Conservation (phyloP, 2,888 invertebrate genomes). For the Gortyna flavago region DNA sequence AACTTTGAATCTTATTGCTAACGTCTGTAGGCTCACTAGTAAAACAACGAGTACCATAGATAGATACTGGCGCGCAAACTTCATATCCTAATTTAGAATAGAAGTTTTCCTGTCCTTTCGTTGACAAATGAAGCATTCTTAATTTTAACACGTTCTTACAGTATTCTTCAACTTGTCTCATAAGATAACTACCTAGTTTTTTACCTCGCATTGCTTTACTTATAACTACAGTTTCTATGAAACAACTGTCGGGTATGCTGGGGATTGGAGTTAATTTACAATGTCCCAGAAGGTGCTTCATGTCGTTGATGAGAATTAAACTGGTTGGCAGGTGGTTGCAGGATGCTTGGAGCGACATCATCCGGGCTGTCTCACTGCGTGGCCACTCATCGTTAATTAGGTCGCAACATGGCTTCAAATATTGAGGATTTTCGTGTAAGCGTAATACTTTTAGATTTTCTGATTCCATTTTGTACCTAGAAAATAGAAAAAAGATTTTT, state of each 20-base stretch:
- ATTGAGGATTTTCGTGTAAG: constrained; percentile 93
- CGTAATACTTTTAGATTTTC: constrained; percentile 89
- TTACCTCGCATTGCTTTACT: constrained; percentile 92
- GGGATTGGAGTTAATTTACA: constrained; percentile 94
- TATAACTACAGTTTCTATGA: constrained; percentile 95
- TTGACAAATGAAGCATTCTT: constrained; percentile 92
- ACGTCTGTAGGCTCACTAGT: constrained; percentile 59
- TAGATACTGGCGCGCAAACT: constrained; percentile 92
- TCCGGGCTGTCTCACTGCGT: constrained; percentile 94
- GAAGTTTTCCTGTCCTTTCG: constrained; percentile 94
- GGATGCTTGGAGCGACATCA: constrained; percentile 93
- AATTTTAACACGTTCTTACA: constrained; percentile 91
- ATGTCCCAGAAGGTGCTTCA: constrained; percentile 92
- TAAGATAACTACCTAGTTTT: constrained; percentile 94
- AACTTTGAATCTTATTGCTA: constrained; percentile 67
- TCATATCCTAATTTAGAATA: constrained; percentile 93
- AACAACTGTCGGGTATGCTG: constrained; percentile 92
- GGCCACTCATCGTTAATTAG: constrained; percentile 97
- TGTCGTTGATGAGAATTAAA: constrained; percentile 91
- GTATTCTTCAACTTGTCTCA: constrained; percentile 94
- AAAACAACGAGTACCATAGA: constrained; percentile 89
- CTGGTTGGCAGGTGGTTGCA: constrained; percentile 93
- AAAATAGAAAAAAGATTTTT: constrained; percentile 18
- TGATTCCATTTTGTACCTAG: constrained; percentile 75
- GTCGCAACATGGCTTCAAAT: constrained; percentile 92